These are phyloP conservation scores for Xiphophorus couchianus DNA, from an alignment of 2,113 vertebrate genomes.

Conservation along the genomic window DNA sequence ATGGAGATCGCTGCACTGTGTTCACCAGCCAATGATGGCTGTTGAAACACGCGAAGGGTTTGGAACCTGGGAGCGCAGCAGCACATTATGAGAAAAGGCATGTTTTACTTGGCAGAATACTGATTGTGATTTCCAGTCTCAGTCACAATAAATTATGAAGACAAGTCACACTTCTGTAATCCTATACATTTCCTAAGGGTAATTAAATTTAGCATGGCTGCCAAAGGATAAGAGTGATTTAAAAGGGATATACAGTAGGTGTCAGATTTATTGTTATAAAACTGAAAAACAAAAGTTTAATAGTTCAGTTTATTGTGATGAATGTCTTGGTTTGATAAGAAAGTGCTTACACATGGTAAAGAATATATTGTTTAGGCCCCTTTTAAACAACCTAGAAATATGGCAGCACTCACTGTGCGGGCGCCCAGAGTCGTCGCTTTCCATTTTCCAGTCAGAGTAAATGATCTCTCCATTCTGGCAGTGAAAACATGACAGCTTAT, in stretches of 20 bases:
- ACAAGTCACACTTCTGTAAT: neutral
- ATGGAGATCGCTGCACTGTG: slow-evolving; percentile 87
- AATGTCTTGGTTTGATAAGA: neutral
- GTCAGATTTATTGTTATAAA: neutral
- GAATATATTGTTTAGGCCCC: neutral
- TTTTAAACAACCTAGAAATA: neutral
- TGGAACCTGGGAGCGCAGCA: slow-evolving; percentile 66
- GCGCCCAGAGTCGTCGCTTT: slow-evolving; percentile 76
- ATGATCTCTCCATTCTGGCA: slow-evolving; percentile 85
- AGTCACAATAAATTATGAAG: slow-evolving; percentile 6
- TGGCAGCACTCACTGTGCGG: slow-evolving; percentile 77
- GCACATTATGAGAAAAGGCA: neutral
- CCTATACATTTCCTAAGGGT: neutral
- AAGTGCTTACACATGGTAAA: neutral
- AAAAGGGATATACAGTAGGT: too few species aligned
- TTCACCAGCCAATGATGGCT: slow-evolving; percentile 82
- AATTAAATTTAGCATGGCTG: slow-evolving; percentile 7
- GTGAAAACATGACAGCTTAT: neutral
- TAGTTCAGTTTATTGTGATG: slow-evolving; percentile 7
- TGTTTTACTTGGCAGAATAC: slow-evolving; percentile 14
- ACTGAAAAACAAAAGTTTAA: slow-evolving; percentile 1
- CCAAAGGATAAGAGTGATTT: neutral
- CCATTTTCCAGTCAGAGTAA: slow-evolving; percentile 86
- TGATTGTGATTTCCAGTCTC: neutral
- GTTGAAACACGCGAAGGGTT: slow-evolving; percentile 60